Conservation (phyloP, 2,113 vertebrate species). For the Ifrita kowaldi region DNA sequence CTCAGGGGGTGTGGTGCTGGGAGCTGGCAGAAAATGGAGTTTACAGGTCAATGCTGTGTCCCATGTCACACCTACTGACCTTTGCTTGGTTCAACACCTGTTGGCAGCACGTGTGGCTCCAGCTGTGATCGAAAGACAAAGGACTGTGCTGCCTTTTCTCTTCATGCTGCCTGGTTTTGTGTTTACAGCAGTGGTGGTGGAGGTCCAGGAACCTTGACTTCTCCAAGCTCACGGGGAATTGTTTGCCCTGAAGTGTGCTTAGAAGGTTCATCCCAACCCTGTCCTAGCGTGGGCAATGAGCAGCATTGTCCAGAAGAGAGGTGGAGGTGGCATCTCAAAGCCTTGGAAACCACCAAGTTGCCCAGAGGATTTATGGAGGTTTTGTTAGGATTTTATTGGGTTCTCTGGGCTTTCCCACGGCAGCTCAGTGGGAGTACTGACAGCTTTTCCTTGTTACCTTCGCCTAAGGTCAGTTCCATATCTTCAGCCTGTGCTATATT, state of each 20-base stretch:
- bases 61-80: neutral
- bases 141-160: neutral
- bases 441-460: neutral
- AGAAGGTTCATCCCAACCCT: neutral
- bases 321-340: neutral
- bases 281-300: fast-evolving
- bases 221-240: neutral
- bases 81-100: neutral
- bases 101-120: neutral
- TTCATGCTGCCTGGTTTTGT: neutral
- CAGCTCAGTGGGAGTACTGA: neutral
- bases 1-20: neutral
- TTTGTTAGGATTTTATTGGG: neutral
- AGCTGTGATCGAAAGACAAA: neutral
- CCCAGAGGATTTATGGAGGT: neutral
- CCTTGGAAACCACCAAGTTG: neutral
- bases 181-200: neutral
- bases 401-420: neutral
- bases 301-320: neutral
- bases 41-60: neutral
- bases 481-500: neutral
- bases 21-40: neutral
- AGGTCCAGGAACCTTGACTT: neutral
- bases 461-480: neutral
- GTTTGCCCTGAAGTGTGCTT: neutral